Evolutionary conservation across 2,888 invertebrate genomes (phyloP).

Genomic region (Hirtodrosophila duncani): DNA sequence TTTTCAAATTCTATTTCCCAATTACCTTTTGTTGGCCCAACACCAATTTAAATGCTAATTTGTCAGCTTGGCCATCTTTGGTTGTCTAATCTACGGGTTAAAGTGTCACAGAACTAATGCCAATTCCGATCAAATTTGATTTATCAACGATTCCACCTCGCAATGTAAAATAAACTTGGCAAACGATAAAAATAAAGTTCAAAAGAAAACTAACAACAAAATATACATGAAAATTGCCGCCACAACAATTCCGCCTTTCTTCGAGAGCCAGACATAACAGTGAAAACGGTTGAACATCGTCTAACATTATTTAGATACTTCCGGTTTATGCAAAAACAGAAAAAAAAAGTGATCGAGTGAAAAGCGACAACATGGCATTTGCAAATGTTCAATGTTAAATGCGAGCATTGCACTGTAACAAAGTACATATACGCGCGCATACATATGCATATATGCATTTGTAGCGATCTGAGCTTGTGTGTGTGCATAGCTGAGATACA

Average conservation of each 20-base stretch:
- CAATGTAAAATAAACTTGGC: constrained; percentile 7
- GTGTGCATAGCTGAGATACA: constrained; percentile 11
- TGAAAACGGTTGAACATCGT: constrained; percentile 20
- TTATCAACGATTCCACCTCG: not conserved
- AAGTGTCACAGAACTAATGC: too few species aligned
- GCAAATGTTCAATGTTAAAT: constrained; percentile 58
- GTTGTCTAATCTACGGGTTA: too few species aligned
- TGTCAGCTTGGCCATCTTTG: too few species aligned
- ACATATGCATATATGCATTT: constrained; percentile 38
- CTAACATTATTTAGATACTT: constrained; percentile 33
- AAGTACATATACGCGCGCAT: constrained; percentile 31
- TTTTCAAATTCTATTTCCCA: too few species aligned
- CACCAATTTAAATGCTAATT: too few species aligned
- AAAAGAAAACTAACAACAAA: constrained; percentile 14
- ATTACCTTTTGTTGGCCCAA: too few species aligned
- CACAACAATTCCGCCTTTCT: constrained; percentile 50
- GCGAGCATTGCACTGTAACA: constrained; percentile 53
- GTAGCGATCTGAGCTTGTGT: constrained; percentile 2
- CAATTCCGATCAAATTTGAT: too few species aligned
- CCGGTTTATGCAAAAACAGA: constrained; percentile 55
- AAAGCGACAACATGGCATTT: constrained; percentile 28
- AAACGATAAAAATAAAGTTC: constrained; percentile 1
- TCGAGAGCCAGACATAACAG: constrained; percentile 5
- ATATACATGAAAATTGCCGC: constrained; percentile 23
- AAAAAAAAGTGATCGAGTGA: constrained; percentile 37